A percentile compares a stretch with the other conserved stretches of the same genome.
phyloP scores from a whole-genome alignment of 1,140 invertebrate genomes.

The Diorhabda sublineata region DNA sequence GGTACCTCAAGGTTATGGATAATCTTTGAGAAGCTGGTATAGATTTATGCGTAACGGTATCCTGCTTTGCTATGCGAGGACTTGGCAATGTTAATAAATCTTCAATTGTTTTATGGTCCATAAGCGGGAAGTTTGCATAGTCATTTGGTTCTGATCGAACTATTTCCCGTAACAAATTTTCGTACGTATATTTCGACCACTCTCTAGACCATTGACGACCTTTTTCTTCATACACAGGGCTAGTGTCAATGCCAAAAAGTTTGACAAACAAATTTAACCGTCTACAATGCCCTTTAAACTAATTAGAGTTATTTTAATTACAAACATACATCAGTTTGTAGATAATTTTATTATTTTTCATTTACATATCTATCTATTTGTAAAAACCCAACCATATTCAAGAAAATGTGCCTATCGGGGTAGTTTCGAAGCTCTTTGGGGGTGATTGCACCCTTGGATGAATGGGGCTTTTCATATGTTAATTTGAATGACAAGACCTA shows the following conservation, averaged over 20 bases:
- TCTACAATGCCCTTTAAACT: constrained; percentile 1
- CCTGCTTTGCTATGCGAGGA: constrained; percentile 8
- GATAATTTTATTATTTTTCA: no score
- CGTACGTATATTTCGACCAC: constrained; percentile 5
- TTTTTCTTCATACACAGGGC: constrained; percentile 4
- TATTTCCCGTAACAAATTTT: constrained; percentile 7
- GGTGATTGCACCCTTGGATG: no score
- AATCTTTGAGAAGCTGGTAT: constrained; percentile 15
- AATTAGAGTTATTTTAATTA: no score
- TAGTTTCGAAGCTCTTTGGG: no score
- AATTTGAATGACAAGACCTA: no score
- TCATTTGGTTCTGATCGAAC: constrained; percentile 2
- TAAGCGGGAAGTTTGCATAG: constrained; percentile 5
- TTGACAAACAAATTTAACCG: constrained; percentile 13
- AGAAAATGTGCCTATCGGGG: no score
- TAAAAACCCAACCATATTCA: no score
- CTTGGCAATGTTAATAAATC: constrained; percentile 9
- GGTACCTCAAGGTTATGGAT: constrained; percentile 15
- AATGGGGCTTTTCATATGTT: no score
- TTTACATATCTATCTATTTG: no score
- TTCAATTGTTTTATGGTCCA: constrained; percentile 8
- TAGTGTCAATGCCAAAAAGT: constrained; percentile 14
- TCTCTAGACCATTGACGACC: not conserved
- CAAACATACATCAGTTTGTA: no score
- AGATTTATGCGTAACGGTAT: constrained; percentile 12